Evolutionary conservation across 2,113 vertebrate species (phyloP), one percentile per base, ranked within the genome.

Genomic region (Embiotoca jacksoni): DNA sequence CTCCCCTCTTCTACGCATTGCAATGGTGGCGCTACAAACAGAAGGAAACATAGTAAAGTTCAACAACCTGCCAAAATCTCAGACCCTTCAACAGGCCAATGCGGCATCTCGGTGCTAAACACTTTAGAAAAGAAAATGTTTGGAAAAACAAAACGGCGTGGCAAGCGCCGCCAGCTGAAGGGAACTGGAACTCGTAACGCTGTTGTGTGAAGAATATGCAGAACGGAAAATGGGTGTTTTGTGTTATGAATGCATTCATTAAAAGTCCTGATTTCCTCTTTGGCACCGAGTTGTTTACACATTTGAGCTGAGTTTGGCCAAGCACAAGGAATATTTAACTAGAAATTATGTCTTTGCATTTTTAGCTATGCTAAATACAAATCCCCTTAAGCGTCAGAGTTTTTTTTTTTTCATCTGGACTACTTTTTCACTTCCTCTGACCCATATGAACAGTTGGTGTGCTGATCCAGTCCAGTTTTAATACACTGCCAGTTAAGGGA

Each of bases 1-100:
- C n/a, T 72, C 30, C 9, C 13, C 13, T 73, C 53, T 58, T 71
- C 36, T 32, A 2, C 2, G 1, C 37, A 49, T 33, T 33, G 41
- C 35, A n/a, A 81, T 62, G 50, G 60, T 62, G 50, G 60, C 62
- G 71, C 64, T 59, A 59, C 15, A 59, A 86, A 82, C 71, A 82
- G 58, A 56, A 53, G 36, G 30, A 59, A 87, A 76, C 49, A 49
- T 36, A 44, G 46, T 44, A 5, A 6, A 59, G 23, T 46, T 57
- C 57, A 64, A 75, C 10, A 60, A 59, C 73, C 67, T 80, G 65
- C 41, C 78, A 88, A 75, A 65, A 41, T 68, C 16, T 56, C 11
- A 47, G 14, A 68, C 30, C 49, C 53, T 64, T 31, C 7, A 9
- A 62, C 46, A 58, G 72, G 53, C 65, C 23, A 31, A 8, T 4